Evolutionary conservation across 92 coral and sea anemone species (phyloP), one percentile per base, ranked within the genome.

Genomic region (Virgularia gustaviana): DNA sequence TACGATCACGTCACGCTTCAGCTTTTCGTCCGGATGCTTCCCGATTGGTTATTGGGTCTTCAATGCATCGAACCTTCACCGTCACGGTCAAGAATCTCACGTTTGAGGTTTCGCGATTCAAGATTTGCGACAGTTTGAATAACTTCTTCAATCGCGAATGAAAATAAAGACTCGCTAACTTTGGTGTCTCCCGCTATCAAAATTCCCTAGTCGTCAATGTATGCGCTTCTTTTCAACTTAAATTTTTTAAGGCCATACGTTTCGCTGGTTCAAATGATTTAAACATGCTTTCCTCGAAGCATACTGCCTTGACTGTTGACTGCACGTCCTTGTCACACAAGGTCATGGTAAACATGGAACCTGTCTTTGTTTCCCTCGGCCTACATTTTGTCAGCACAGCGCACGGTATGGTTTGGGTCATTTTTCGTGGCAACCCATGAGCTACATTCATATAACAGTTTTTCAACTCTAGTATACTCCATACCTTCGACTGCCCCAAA

Each of bases 341-440:
- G 22, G 73, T 63, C 80, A 75, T 75, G 0, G 80, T 16, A 43
- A 75, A 75, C 73, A 75, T 75, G 59, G 33, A 59, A 11, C 80
- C 73, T 42, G 22, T 43, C 62, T 34, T 2, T 23, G 73, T 75
- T 1, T 61, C 80, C 31, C 57, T 60, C 13, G 62, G 25, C 1
- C 11, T 10, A 44, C 80, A 59, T 62, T 75, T 75, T 4, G 74
- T 75, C 8, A 62, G 66, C 10, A 75, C 80, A 8, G 80, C 80
- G 33, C 72, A 43, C 29, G 62, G 57, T 16, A 71, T 27, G 24
- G 27, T 55, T 27, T 55, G 41, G 47, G 19, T 42, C 30, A 20
- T 29, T 54, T 71, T 71, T 34, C 77, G 33, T 53, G 77, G 77
- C 20, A 64, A 71, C 16, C 9, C 9, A 9, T 9, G 16, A 41